Percentiles rank a stretch among this genome's conserved stretches.
Evolutionary conservation across 2,113 vertebrate genomes (phyloP).

Genomic region (Leucopsar rothschildi): DNA sequence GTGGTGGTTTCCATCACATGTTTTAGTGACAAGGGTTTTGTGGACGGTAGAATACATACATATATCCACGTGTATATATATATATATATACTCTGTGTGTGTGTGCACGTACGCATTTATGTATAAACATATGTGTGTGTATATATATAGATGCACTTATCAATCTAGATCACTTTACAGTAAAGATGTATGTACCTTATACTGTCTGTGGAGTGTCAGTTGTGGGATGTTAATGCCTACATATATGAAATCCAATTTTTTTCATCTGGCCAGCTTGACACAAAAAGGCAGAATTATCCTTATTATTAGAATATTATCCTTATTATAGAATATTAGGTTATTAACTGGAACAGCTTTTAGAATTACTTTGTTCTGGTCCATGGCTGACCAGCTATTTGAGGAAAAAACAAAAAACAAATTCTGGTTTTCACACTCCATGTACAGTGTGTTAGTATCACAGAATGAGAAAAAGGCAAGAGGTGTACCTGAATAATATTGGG

Average conservation of each 20-base stretch:
- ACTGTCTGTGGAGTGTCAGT: not conserved
- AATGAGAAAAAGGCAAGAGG: not conserved
- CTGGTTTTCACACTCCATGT: not conserved
- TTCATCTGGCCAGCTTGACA: not conserved
- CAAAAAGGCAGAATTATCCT: not conserved
- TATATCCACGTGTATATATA: accelerated
- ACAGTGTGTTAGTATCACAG: accelerated
- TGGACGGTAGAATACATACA: not conserved
- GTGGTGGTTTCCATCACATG: not conserved
- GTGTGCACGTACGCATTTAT: not conserved
- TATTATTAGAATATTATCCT: not conserved
- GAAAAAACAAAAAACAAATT: not conserved
- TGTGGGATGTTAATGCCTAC: not conserved
- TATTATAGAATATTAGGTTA: not conserved
- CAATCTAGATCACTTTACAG: not conserved
- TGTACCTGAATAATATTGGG: not conserved
- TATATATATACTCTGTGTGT: too few relatives aligned
- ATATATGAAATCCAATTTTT: not conserved
- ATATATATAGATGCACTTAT: not conserved
- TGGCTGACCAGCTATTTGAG: not conserved
- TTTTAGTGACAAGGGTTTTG: not conserved
- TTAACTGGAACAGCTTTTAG: not conserved
- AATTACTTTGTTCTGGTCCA: not conserved
- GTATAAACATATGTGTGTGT: too few relatives aligned
- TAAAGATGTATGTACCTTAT: not conserved